Conservation (phyloP, 2,888 invertebrate species). For the Meganola albula region DNA sequence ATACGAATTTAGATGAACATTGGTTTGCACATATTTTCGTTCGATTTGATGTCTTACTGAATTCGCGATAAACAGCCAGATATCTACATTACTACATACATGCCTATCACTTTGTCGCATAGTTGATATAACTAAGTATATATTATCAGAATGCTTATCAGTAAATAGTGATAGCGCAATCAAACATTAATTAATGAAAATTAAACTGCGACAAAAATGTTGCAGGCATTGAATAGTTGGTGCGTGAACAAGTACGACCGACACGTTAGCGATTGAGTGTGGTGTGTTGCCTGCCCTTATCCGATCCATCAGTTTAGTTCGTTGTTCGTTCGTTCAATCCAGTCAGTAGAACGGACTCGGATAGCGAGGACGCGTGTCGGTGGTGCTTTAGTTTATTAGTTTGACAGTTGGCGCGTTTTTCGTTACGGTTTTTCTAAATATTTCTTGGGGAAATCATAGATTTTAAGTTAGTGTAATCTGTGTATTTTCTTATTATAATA, state of each 20-base stretch:
- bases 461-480: conserved; percentile 74
- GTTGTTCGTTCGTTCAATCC: conserved; percentile 40
- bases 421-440: conserved; percentile 61
- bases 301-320: conserved; percentile 19
- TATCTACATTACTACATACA: too few relatives aligned
- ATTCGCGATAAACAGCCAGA: too few relatives aligned
- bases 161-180: conserved; percentile 59
- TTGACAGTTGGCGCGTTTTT: conserved; percentile 78
- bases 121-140: conserved; percentile 49
- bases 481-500: conserved; percentile 67
- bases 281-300: conserved; percentile 41
- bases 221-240: too few relatives aligned
- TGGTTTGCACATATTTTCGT: conserved; percentile 58
- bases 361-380: conserved; percentile 70
- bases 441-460: conserved; percentile 71
- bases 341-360: conserved; percentile 74
- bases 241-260: too few relatives aligned
- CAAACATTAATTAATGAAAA: conserved; percentile 63
- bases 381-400: conserved; percentile 77
- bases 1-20: conserved; percentile 63
- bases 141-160: conserved; percentile 66
- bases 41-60: conserved; percentile 55
- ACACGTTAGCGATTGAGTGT: conserved; percentile 40
- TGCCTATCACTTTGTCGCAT: conserved; percentile 73
- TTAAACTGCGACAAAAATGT: conserved; percentile 59